A percentile compares a stretch with the other conserved stretches of the same genome.
Conservation (phyloP, 1,140 invertebrate genomes). For the Parasteatoda tepidariorum region DNA sequence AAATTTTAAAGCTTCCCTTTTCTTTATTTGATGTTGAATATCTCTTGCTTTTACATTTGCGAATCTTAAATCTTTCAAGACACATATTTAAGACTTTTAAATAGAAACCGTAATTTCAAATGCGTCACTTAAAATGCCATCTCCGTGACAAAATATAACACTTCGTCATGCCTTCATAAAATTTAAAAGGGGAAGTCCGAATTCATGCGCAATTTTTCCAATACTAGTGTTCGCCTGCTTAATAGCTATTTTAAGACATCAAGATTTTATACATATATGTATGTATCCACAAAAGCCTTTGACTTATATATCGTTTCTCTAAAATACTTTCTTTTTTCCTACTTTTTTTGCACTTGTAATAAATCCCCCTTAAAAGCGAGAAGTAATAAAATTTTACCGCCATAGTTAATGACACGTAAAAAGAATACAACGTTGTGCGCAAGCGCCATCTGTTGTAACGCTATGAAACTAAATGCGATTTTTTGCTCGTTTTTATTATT, state of each 20-base stretch:
- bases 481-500: neutral
- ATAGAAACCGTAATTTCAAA: neutral
- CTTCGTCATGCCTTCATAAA: neutral
- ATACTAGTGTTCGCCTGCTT: neutral
- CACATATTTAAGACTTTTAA: neutral
- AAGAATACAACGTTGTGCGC: neutral
- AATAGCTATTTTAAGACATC: neutral
- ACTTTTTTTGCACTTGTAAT: neutral
- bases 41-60: too few species aligned
- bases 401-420: constrained; percentile 44
- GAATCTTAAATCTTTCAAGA: neutral
- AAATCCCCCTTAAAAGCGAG: constrained; percentile 44
- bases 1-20: too few species aligned
- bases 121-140: neutral
- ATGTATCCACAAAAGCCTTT: constrained; percentile 7
- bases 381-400: constrained; percentile 57
- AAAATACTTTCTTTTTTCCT: neutral
- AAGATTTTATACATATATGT: neutral
- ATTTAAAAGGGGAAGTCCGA: neutral
- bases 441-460: constrained; percentile 26
- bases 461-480: constrained; percentile 16
- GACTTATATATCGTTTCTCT: constrained; percentile 2
- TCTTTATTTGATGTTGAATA: too few species aligned
- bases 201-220: neutral
- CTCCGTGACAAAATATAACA: neutral